These are phyloP conservation scores for Plodia interpunctella DNA, from an alignment of 1,140 invertebrate genomes.

Conservation along the genomic window DNA sequence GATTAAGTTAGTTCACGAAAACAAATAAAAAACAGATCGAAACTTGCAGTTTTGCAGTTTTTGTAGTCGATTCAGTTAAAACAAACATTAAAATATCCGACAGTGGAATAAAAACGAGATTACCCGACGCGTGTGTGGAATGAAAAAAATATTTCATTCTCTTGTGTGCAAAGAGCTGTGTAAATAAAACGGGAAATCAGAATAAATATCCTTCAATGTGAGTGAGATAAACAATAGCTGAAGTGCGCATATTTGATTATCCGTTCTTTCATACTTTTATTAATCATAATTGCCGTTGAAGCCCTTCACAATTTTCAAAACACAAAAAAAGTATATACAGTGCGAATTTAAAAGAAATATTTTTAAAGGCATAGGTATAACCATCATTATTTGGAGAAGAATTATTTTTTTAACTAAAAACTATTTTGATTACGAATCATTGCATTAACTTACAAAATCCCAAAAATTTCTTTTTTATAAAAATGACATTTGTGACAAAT, in stretches of 20 bases:
- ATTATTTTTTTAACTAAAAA: too few relatives aligned
- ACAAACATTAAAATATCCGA: conserved; percentile 1
- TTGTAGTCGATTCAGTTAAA: background rate
- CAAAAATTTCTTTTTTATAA: too few relatives aligned
- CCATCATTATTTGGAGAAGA: too few relatives aligned
- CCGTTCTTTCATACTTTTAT: background rate
- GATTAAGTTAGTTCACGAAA: background rate
- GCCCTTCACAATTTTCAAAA: too few relatives aligned
- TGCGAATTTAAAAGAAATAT: too few relatives aligned
- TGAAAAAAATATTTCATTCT: background rate
- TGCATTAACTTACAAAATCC: too few relatives aligned
- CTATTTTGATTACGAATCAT: too few relatives aligned
- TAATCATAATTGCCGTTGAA: background rate
- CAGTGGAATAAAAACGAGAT: background rate
- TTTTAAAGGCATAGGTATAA: too few relatives aligned
- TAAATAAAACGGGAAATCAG: conserved; percentile 2
- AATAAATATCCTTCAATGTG: background rate
- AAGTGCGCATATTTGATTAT: background rate
- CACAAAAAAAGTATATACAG: too few relatives aligned
- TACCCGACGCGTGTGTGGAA: background rate
- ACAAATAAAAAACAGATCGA: background rate
- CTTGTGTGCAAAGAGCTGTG: conserved; percentile 1
- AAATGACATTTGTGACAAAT: too few relatives aligned
- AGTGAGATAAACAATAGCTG: background rate
- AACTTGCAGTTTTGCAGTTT: background rate